phyloP scores from a whole-genome alignment of 1,140 invertebrate species.

The Coptotermes formosanus region DNA sequence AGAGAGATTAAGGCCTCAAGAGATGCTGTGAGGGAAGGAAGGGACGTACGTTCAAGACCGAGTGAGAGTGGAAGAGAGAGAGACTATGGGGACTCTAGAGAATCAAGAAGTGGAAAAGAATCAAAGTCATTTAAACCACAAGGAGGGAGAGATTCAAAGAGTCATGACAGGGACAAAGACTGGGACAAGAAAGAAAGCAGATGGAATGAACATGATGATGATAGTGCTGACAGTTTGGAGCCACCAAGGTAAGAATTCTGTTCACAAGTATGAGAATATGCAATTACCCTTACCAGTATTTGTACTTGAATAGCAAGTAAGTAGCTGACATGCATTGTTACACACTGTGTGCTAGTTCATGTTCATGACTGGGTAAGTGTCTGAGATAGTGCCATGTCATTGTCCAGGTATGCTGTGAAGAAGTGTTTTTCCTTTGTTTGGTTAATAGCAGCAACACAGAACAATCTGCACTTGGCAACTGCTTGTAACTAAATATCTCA shows the following conservation, averaged over 20 bases:
- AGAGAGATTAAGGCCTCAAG: background rate
- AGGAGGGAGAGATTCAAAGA: background rate
- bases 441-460: too few species aligned
- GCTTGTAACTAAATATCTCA: too few species aligned
- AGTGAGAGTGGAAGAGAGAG: background rate
- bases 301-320: too few species aligned
- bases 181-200: background rate
- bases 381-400: too few species aligned
- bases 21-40: background rate
- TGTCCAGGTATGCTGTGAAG: too few species aligned
- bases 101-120: background rate
- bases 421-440: too few species aligned
- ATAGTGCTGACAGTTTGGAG: background rate
- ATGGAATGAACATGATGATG: background rate
- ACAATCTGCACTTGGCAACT: too few species aligned
- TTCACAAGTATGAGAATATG: too few species aligned
- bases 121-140: background rate
- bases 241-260: background rate
- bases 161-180: background rate
- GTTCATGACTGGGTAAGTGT: too few species aligned
- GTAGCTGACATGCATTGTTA: too few species aligned
- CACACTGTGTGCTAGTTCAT: too few species aligned
- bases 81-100: background rate
- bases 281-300: too few species aligned
- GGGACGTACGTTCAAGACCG: background rate